Conservation (phyloP, 2,113 vertebrate species). For the Eclectus roratus region DNA sequence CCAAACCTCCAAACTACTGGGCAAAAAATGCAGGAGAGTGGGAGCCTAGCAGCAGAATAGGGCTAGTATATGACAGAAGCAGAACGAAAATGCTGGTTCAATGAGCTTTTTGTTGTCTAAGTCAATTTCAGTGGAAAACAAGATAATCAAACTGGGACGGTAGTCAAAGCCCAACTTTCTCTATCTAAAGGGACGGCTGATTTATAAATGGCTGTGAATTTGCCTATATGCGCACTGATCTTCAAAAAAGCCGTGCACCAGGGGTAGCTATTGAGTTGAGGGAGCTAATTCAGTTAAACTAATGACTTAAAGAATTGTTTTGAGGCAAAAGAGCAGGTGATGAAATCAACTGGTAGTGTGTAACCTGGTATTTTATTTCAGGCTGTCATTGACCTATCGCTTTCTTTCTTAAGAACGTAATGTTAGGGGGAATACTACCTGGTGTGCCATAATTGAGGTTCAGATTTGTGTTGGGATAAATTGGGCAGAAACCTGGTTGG, state of each 20-base stretch:
- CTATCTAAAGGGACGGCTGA: background rate
- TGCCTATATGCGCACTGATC: background rate
- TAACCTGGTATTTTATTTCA: background rate
- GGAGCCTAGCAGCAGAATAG: background rate
- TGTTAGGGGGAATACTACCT: background rate
- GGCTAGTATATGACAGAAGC: background rate
- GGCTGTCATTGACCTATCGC: background rate
- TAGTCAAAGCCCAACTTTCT: background rate
- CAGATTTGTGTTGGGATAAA: background rate
- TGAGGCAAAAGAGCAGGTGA: background rate
- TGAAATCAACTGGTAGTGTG: background rate
- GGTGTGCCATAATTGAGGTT: accelerated
- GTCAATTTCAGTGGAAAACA: background rate
- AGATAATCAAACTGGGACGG: background rate
- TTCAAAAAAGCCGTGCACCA: background rate
- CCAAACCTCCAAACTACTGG: background rate
- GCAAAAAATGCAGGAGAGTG: background rate
- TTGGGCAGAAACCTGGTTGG: background rate
- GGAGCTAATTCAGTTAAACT: background rate
- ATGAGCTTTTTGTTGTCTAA: background rate
- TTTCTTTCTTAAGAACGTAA: background rate
- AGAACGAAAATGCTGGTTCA: background rate
- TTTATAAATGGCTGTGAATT: background rate
- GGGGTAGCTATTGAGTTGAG: background rate
- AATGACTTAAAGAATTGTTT: background rate